Base-by-base conservation (phyloP, 1,140 invertebrate species). In the Nomia melanderi region DNA sequence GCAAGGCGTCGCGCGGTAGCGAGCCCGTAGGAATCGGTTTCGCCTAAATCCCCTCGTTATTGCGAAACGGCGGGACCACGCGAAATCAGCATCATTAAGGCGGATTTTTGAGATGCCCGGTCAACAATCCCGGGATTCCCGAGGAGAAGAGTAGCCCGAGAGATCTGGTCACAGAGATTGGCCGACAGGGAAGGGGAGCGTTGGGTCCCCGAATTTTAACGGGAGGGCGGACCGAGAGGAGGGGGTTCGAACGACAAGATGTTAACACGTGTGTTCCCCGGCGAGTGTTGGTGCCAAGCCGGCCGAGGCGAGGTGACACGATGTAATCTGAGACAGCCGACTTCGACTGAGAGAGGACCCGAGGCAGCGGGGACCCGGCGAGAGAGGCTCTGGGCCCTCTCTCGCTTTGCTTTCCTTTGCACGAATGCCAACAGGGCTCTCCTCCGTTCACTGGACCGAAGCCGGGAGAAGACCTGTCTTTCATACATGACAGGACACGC, bases 281-380 rank as follows among this genome's bases (percentile, higher is more conserved):
- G 36, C 67, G 77, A 72, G 74, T 78, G 70, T 85, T 83, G 81
- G 84, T 83, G 79, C 72, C 83, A 79, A 71, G 29, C 76, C 60
- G 67, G 69, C 33, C 82, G 75, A 81, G 77, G 56, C 78, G 79
- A 89, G 84, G 85, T 88, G 88, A 89, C 84, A 88, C 86, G 87
- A 86, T 89, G 89, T 89, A 90, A 90, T 87, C 85, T 84, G 89
- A 90, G 88, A 88, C 85, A 87, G 85, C 83, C 71, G 82, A 85
- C 81, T 84, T 81, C 73, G 79, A 84, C 78, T 74, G 41, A 41
- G 65, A 77, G 41, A 20, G 47, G n/a, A 25, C 41, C 39, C 27
- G 25, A 66, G 62, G 54, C 57, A 67, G 20, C 54, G 60, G 71
- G 59, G 73, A 60, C 53, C 47, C 44, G 33, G 41, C 41, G 73